A percentile compares a stretch with the other conserved stretches of the same genome.
Conservation (phyloP, 2,888 invertebrate species). For the Spialia ferax region DNA sequence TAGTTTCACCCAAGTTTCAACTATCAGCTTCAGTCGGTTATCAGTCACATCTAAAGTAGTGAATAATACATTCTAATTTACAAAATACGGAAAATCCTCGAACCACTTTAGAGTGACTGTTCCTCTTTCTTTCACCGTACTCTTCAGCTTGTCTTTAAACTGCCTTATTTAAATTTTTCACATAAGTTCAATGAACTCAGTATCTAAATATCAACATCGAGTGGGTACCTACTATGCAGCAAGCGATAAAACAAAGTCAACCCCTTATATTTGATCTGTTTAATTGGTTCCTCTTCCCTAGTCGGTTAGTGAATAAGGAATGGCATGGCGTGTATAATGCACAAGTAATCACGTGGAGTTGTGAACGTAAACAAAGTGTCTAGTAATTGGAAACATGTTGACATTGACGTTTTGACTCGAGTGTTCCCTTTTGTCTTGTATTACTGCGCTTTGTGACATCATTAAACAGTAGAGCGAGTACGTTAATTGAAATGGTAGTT, state of each 20-base stretch:
- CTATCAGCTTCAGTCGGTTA: no score
- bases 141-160: no score
- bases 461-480: conserved; percentile 1
- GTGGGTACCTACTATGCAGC: neutral
- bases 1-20: no score
- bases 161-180: no score
- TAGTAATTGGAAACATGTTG: conserved; percentile 59
- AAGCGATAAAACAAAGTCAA: neutral
- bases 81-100: no score
- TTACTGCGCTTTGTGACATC: conserved; percentile 8
- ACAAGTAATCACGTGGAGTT: conserved; percentile 68
- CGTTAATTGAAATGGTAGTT: neutral
- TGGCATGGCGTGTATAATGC: conserved; percentile 60
- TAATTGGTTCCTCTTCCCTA: conserved; percentile 58
- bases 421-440: conserved; percentile 11
- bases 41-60: no score
- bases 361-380: conserved; percentile 72
- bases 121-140: no score
- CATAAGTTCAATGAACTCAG: no score
- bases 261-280: conserved; percentile 63
- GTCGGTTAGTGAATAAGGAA: conserved; percentile 57
- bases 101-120: no score
- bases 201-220: neutral
- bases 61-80: no score
- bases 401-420: conserved; percentile 20